Base-by-base conservation (phyloP, 2,888 invertebrate species). In the Tromatobia lineatoria region DNA sequence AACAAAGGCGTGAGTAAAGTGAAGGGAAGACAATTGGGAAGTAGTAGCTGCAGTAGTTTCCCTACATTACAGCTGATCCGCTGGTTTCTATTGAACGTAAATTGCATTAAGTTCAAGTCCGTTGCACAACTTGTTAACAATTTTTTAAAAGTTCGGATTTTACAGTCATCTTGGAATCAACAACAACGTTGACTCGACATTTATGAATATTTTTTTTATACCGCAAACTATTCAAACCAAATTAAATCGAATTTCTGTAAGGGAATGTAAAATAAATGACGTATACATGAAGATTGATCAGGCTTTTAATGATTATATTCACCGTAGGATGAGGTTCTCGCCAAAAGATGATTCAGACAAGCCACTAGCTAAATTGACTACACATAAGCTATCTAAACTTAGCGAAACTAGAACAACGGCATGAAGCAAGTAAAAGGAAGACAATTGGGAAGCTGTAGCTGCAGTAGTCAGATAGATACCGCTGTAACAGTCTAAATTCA, bases 21-120 rank as follows among this genome's bases (percentile, higher is more conserved):
- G 42, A 52, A 61, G 76, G 59, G 61, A 80, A 75, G 80, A 79
- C 80, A 86, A 82, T 86, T 76, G 66, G 75, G 74, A 71, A 80
- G 64, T 57, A 66, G 64, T 42, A 66, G 47, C 38, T 23, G 52
- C 64, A 59, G 61, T 73, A 71, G 76, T 61, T 61, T 67, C 23
- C 42, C 67, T 52, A 64, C 64, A n/a, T n/a, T n/a, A n/a, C n/a
- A n/a, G n/a, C n/a, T n/a, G n/a, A n/a, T n/a, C n/a, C n/a, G n/a
- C n/a, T n/a, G n/a, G n/a, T n/a, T n/a, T n/a, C n/a, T n/a, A n/a
- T n/a, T n/a, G n/a, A n/a, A n/a, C n/a, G n/a, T n/a, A n/a, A n/a
- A n/a, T n/a, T n/a, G n/a, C n/a, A n/a, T n/a, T n/a, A n/a, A n/a
- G n/a, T n/a, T n/a, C n/a, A n/a, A n/a, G n/a, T n/a, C n/a, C n/a